A percentile compares a stretch with the other conserved stretches of the same genome.
Conservation (phyloP, 2,797 vertebrate genomes). For the Pseudochirops cupreus region DNA sequence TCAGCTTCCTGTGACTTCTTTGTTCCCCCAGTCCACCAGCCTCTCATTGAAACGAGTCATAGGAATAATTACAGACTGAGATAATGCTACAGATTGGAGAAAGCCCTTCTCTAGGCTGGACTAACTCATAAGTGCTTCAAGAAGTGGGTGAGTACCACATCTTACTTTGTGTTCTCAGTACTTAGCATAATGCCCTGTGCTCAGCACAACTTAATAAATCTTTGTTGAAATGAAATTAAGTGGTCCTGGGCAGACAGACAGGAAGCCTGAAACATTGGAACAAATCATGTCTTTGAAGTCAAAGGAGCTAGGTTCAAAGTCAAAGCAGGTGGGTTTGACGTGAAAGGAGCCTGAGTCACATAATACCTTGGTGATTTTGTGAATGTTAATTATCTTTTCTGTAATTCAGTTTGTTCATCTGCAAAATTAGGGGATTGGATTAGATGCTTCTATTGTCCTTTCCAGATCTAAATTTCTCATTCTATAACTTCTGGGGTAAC, state of each 20-base stretch:
- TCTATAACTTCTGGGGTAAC: background rate
- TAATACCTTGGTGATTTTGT: background rate
- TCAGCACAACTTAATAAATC: background rate
- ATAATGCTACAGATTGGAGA: background rate
- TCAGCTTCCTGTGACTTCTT: background rate
- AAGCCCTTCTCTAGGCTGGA: background rate
- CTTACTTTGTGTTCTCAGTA: background rate
- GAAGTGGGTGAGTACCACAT: background rate
- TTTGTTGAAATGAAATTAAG: background rate
- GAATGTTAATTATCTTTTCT: background rate
- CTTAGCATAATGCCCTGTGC: background rate
- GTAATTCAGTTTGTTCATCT: background rate
- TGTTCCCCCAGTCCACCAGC: background rate
- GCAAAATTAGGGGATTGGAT: background rate
- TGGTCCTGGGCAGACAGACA: background rate
- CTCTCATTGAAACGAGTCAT: background rate
- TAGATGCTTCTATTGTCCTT: background rate
- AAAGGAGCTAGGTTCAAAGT: background rate
- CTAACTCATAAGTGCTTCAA: background rate
- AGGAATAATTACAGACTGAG: background rate
- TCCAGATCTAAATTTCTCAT: background rate
- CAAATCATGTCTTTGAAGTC: background rate
- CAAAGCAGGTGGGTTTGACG: background rate
- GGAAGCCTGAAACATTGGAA: background rate
- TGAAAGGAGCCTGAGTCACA: background rate